phyloP scores from a whole-genome alignment of 92 coral and sea anemone species.

The Parazoanthus swiftii region DNA sequence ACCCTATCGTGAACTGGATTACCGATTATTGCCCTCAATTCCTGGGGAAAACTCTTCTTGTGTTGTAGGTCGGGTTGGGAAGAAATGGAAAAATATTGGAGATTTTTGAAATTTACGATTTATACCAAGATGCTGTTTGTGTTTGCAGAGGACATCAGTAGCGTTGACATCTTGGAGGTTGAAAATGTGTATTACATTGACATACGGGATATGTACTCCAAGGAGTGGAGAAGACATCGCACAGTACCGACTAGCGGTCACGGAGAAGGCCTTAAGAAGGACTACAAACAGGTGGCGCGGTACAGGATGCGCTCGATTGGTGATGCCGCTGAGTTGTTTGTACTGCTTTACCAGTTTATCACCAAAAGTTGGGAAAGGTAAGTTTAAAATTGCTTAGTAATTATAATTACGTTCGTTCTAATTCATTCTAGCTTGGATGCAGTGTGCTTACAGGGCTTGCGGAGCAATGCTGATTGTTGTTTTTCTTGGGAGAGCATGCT shows the following conservation, averaged over 20 bases:
- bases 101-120: too few species aligned
- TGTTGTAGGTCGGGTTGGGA: too few species aligned
- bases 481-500: background rate
- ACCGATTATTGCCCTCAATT: too few species aligned
- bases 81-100: too few species aligned
- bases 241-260: slow-evolving; percentile 42
- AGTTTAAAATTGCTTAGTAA: background rate
- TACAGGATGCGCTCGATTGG: slow-evolving; percentile 94
- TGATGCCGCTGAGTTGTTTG: slow-evolving; percentile 96
- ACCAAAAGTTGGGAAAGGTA: slow-evolving; percentile 64
- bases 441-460: background rate
- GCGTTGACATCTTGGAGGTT: slow-evolving; percentile 86
- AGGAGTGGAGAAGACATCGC: slow-evolving; percentile 86
- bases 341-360: slow-evolving; percentile 88
- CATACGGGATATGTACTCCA: slow-evolving; percentile 82
- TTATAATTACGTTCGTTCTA: background rate
- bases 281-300: slow-evolving; percentile 87
- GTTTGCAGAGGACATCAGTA: slow-evolving; percentile 75
- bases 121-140: background rate
- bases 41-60: too few species aligned
- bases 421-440: too few species aligned
- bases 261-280: slow-evolving; percentile 43
- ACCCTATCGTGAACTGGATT: too few species aligned
- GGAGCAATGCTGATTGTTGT: too few species aligned
- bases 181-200: slow-evolving; percentile 77